Conservation (phyloP, 2,888 invertebrate genomes). For the Idaea aversata region DNA sequence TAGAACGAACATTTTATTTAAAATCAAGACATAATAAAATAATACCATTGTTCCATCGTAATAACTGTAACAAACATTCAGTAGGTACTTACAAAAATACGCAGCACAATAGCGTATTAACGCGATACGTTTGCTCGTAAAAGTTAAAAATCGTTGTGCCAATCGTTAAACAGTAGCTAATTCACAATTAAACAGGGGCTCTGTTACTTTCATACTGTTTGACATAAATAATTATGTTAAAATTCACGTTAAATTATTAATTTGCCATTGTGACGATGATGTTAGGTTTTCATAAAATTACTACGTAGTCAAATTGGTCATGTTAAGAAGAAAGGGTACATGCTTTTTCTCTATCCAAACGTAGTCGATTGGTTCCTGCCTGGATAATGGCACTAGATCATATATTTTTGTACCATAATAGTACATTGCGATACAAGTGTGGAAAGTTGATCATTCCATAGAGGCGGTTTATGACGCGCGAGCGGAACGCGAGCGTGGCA, state of each 20-base stretch:
- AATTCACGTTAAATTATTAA: background rate
- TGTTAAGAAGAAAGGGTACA: too few species aligned
- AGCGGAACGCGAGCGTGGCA: too few species aligned
- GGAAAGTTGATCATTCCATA: too few species aligned
- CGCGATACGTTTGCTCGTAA: conserved; percentile 52
- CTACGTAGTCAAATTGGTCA: too few species aligned
- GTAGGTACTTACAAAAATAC: conserved; percentile 11
- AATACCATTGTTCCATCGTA: background rate
- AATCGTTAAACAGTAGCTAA: conserved; percentile 37
- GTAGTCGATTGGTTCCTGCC: too few species aligned
- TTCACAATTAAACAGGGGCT: background rate
- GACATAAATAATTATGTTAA: background rate
- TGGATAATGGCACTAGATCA: too few species aligned
- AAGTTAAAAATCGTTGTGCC: conserved; percentile 46
- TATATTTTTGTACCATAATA: too few species aligned
- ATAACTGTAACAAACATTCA: background rate
- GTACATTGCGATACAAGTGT: too few species aligned
- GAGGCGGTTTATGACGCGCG: too few species aligned
- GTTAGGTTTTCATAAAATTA: too few species aligned
- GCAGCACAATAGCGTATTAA: conserved; percentile 45
- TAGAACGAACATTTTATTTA: background rate
- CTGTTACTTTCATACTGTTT: background rate
- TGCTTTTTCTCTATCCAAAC: too few species aligned
- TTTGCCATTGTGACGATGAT: too few species aligned
- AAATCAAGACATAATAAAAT: background rate